phyloP scores from a whole-genome alignment of 2,113 vertebrate genomes.

The Indicator indicator region DNA sequence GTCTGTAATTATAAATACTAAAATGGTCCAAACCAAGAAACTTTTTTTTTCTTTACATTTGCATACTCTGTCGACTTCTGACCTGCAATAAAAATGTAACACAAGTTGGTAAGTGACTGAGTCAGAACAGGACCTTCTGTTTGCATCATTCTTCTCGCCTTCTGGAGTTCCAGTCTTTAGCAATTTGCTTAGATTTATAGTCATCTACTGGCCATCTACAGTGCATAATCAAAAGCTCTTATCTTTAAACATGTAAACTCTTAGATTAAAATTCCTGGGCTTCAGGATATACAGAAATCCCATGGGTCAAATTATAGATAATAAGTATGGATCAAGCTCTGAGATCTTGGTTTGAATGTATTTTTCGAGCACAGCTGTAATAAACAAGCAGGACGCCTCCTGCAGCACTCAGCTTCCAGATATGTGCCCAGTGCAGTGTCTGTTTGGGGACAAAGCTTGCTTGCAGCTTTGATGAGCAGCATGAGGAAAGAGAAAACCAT shows the following conservation, averaged over 20 bases:
- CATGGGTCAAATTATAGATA: background rate
- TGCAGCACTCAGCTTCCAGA: background rate
- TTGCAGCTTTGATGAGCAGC: background rate
- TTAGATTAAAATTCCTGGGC: slow-evolving; percentile 26
- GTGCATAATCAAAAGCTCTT: background rate
- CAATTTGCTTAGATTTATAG: slow-evolving; percentile 37
- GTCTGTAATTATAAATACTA: slow-evolving; percentile 58
- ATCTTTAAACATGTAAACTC: background rate
- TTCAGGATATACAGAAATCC: background rate
- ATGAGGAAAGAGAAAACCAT: background rate
- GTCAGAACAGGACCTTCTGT: slow-evolving; percentile 69
- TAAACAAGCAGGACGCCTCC: background rate
- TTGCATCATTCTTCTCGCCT: slow-evolving; percentile 55
- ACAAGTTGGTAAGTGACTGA: slow-evolving; percentile 57
- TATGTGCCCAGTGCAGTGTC: background rate
- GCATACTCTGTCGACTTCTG: slow-evolving; percentile 61
- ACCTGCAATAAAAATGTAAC: slow-evolving; percentile 59
- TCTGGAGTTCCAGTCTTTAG: slow-evolving; percentile 18
- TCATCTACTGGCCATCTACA: background rate
- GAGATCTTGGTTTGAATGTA: background rate
- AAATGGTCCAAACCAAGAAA: slow-evolving; percentile 57
- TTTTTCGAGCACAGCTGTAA: background rate
- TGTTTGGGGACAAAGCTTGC: background rate
- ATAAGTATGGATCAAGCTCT: background rate
- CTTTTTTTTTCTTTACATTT: slow-evolving; percentile 27